Evolutionary conservation across 2,888 invertebrate species (phyloP).

Genomic region (Leucophenga maculata): DNA sequence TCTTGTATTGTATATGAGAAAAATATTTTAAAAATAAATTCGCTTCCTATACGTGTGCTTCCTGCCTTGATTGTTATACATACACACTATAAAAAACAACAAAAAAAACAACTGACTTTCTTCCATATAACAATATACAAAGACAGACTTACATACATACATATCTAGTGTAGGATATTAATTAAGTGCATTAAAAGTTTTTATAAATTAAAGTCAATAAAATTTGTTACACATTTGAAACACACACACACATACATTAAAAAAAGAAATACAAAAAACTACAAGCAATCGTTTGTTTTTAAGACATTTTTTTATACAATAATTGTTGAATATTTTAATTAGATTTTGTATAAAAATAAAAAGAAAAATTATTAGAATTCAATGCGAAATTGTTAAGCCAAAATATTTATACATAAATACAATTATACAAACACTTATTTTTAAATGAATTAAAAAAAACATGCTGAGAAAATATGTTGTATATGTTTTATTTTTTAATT

Average conservation of each 20-base stretch:
- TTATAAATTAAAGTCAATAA: neutral
- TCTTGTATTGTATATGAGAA: neutral
- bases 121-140: neutral
- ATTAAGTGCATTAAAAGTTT: constrained; percentile 13
- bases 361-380: neutral
- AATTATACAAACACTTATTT: constrained; percentile 13
- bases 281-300: neutral
- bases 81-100: neutral
- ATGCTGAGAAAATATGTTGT: neutral
- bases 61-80: constrained; percentile 3
- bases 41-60: constrained; percentile 8
- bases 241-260: neutral
- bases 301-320: neutral
- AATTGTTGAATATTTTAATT: constrained; percentile 23
- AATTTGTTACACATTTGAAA: neutral
- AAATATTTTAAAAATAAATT: neutral
- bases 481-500: neutral
- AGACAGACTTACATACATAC: constrained; percentile 1
- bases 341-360: constrained; percentile 10
- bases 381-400: constrained; percentile 44
- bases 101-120: too few species aligned
- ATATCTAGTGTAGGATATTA: neutral
- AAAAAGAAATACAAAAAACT: neutral
- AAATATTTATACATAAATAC: constrained; percentile 52
- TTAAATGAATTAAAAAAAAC: neutral